A percentile compares a stretch with the other conserved stretches of the same genome.
These are phyloP conservation scores for Arremon brunneinucha DNA, from an alignment of 2,797 vertebrate species.

Conservation along the genomic window DNA sequence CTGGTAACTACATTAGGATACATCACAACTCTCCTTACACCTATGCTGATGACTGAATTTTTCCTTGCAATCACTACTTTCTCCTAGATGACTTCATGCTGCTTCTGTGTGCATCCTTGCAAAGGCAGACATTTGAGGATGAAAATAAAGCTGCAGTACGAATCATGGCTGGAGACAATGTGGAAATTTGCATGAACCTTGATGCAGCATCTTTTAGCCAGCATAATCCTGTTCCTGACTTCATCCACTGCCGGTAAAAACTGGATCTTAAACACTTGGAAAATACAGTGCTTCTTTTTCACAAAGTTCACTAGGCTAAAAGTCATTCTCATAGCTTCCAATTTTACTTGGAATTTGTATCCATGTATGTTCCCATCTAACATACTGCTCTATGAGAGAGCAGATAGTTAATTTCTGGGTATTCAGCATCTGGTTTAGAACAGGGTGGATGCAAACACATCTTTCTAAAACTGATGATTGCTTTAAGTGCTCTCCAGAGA, in stretches of 20 bases:
- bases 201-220: conserved; percentile 95
- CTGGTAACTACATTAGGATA: background rate
- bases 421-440: background rate
- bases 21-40: background rate
- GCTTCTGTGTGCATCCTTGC: conserved; percentile 91
- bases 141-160: conserved; percentile 95
- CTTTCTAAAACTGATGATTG: background rate
- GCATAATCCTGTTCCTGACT: conserved; percentile 96
- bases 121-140: conserved; percentile 95
- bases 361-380: background rate
- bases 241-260: conserved; percentile 94
- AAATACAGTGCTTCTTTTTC: background rate
- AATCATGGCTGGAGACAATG: conserved; percentile 95
- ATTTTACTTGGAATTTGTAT: background rate
- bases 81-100: conserved; percentile 94
- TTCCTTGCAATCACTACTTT: background rate
- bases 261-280: background rate
- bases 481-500: background rate
- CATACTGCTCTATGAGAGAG: background rate
- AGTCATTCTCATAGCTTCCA: background rate
- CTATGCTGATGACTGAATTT: background rate
- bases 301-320: background rate
- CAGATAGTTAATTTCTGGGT: background rate
- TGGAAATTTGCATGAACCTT: conserved; percentile 96
- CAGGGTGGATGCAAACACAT: background rate